These are phyloP conservation scores for Ranitomeya variabilis DNA, from an alignment of 2,113 vertebrate genomes.

Conservation along the genomic window DNA sequence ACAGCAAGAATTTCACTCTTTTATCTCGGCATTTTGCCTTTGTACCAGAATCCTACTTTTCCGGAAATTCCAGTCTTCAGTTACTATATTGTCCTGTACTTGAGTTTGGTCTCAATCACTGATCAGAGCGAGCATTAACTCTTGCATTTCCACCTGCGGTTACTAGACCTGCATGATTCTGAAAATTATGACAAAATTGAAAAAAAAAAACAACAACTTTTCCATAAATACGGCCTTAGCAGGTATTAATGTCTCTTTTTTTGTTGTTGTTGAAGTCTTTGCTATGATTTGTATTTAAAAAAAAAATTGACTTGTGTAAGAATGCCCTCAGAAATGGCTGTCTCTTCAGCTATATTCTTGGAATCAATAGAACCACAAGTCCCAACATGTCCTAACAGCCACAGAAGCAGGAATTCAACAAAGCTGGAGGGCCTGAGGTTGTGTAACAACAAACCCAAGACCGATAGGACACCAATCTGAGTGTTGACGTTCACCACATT, in stretches of 20 bases:
- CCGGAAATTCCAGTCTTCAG: slow-evolving; percentile 31
- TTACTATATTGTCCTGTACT: neutral
- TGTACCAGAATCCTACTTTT: slow-evolving; percentile 4
- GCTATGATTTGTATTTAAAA: neutral
- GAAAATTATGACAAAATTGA: neutral
- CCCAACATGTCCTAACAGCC: neutral
- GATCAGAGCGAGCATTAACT: neutral
- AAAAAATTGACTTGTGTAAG: neutral
- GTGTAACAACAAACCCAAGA: neutral
- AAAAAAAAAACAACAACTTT: too few relatives aligned
- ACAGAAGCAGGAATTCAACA: neutral
- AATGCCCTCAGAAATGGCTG: neutral
- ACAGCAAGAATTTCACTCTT: neutral
- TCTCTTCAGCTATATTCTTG: neutral
- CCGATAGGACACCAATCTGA: neutral
- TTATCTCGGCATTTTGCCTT: neutral
- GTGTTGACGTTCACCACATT: too few relatives aligned
- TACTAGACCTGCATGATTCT: neutral
- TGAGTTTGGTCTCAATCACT: slow-evolving; percentile 29
- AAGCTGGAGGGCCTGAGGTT: neutral
- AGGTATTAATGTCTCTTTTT: neutral
- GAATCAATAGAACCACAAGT: slow-evolving; percentile 17
- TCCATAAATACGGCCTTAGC: too few relatives aligned
- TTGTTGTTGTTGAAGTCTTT: neutral
- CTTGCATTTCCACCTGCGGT: neutral